phyloP scores from a whole-genome alignment of 2,797 vertebrate genomes.

The Dipus sagitta region DNA sequence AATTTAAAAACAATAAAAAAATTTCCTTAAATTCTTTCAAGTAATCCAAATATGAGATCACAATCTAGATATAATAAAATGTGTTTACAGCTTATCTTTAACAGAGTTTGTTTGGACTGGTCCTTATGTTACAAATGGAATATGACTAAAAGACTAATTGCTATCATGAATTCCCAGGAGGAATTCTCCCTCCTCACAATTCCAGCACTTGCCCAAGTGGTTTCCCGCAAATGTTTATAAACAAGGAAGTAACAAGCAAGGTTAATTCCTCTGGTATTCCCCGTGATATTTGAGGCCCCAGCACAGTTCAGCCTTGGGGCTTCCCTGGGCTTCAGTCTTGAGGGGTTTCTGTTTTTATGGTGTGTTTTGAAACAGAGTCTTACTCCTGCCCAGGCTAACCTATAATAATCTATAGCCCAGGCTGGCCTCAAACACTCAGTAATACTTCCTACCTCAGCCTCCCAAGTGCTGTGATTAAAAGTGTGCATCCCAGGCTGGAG shows the following conservation, averaged over 20 bases:
- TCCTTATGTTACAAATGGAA: background rate
- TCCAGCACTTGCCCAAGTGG: background rate
- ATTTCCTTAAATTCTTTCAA: background rate
- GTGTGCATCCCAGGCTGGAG: no score
- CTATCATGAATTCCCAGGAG: background rate
- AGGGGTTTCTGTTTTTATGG: background rate
- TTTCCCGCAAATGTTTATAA: background rate
- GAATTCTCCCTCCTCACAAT: background rate
- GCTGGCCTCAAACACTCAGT: no score
- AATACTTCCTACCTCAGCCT: no score
- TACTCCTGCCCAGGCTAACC: no score
- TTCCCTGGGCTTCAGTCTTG: background rate
- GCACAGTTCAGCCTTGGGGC: no score
- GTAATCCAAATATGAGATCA: background rate
- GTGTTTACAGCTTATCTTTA: constrained; percentile 32
- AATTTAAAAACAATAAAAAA: background rate
- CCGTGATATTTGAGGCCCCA: background rate
- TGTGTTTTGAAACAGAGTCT: no score
- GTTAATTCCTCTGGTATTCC: background rate
- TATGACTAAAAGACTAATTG: constrained; percentile 22
- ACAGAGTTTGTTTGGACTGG: background rate
- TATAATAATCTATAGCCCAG: no score
- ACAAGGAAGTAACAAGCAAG: background rate
- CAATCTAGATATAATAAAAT: background rate
- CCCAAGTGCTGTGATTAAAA: no score